Percentiles rank a stretch among this genome's conserved stretches.
Evolutionary conservation across 2,797 vertebrate species (phyloP).

Genomic region (Sus cebifrons): DNA sequence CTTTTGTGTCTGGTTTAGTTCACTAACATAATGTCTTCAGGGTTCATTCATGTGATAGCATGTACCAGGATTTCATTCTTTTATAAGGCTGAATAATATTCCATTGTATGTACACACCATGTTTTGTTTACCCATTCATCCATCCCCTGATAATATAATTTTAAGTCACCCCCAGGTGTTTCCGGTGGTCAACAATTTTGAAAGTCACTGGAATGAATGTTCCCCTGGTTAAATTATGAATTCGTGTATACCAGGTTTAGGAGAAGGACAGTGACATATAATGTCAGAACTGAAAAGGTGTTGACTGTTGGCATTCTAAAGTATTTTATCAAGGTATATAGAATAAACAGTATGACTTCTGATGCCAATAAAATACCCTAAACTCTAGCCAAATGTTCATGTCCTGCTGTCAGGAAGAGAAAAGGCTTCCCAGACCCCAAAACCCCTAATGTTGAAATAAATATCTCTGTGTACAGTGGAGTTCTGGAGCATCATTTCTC

Average conservation of each 20-base stretch:
- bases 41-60: background rate
- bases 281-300: background rate
- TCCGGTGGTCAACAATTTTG: background rate
- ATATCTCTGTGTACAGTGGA: too few relatives aligned
- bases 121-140: background rate
- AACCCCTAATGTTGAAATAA: background rate
- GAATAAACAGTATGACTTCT: background rate
- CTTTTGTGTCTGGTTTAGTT: constrained; percentile 46
- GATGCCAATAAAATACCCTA: background rate
- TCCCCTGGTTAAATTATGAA: background rate
- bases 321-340: background rate
- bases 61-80: background rate
- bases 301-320: background rate
- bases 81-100: background rate
- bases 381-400: background rate
- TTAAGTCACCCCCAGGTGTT: background rate
- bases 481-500: background rate
- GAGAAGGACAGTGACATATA: background rate
- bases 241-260: background rate
- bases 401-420: background rate
- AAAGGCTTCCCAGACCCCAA: background rate
- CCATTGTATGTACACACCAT: background rate
- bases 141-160: background rate
- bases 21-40: background rate
- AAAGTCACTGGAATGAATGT: background rate